Percentiles rank a stretch among this genome's conserved stretches.
Conservation (phyloP, 1,140 invertebrate species). For the Drosophila mauritiana region DNA sequence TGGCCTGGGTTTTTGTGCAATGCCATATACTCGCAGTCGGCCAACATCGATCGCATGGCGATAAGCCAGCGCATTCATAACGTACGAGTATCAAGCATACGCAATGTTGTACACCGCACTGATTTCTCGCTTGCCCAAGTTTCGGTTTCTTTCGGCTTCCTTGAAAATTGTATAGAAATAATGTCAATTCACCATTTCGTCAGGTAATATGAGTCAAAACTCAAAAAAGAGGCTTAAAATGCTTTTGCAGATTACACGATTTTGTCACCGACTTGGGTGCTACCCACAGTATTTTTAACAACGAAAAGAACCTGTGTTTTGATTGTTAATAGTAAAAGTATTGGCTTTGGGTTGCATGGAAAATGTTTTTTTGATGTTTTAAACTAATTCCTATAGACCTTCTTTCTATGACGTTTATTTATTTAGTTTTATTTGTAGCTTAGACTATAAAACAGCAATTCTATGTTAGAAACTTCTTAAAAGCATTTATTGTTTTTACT, state of each 20-base stretch:
- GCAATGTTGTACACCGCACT: constrained; percentile 54
- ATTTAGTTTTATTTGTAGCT: no score
- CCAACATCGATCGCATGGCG: constrained; percentile 45
- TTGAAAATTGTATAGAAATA: constrained; percentile 8
- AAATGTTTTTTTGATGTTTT: background rate
- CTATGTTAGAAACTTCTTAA: no score
- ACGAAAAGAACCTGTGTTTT: background rate
- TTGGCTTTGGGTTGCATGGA: background rate
- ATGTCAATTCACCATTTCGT: constrained; percentile 7
- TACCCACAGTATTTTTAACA: background rate
- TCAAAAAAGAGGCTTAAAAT: constrained; percentile 45
- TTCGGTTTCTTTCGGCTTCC: constrained; percentile 16
- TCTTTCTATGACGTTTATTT: no score
- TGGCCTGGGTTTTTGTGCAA: constrained; percentile 45
- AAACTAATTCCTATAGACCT: no score
- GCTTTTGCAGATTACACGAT: constrained; percentile 26
- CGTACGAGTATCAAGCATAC: constrained; percentile 63
- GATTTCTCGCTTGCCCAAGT: constrained; percentile 38
- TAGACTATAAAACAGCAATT: no score
- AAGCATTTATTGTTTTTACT: no score
- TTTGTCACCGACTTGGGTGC: background rate
- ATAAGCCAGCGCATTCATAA: constrained; percentile 63
- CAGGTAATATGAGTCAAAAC: constrained; percentile 27
- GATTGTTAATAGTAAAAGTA: background rate
- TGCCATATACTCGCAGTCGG: constrained; percentile 10